Base-by-base conservation (phyloP, 2,113 vertebrate genomes). In the Lethenteron camtschaticum region DNA sequence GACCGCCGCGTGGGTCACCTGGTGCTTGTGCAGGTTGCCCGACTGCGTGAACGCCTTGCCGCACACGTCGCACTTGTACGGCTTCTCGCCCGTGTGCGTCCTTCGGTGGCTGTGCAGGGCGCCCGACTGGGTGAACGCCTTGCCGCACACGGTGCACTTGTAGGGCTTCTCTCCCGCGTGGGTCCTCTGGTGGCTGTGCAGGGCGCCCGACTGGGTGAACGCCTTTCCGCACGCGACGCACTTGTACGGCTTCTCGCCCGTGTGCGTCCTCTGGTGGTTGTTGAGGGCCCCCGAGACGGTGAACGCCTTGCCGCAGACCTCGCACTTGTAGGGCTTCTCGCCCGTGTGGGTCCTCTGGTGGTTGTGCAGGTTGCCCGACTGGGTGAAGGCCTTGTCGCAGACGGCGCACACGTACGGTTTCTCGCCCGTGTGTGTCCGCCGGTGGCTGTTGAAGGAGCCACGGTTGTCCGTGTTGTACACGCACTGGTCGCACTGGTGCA, bases 241-340 rank as follows among this genome's bases (percentile, higher is more conserved):
- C 20, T 66, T 66, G 63, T 66, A 66, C 20, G 63, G 63, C 63
- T 20, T n/a, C 20, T 66, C 63, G 8, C 63, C 63, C 14, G 63
- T 66, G 63, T 66, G 63, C n/a, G 20, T 66, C 63, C 63, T 66
- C 63, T 16, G n/a, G 63, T 66, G 63, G 14, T 66, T 66, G 14
- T 66, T 66, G 20, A 66, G n/a, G 63, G n/a, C n/a, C 41, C 41
- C 41, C 14, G 63, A 66, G 63, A 66, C 9, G 9, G 63, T n/a
- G 20, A 66, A 66, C 9, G 20, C n/a, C 20, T 66, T 66, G 63
- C 20, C 63, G 20, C 63, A 66, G 20, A 66, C 63, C 9, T n/a
- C 20, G 63, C 63, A 66, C 9, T 10, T 66, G 9, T n/a, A 16
- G n/a, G n/a, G 14, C 20, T 66, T 66, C 63, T 66, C 20, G 9